Evolutionary conservation across 2,888 invertebrate species (phyloP), one percentile per base, ranked within the genome.

Genomic region (Plagodis pulveraria): DNA sequence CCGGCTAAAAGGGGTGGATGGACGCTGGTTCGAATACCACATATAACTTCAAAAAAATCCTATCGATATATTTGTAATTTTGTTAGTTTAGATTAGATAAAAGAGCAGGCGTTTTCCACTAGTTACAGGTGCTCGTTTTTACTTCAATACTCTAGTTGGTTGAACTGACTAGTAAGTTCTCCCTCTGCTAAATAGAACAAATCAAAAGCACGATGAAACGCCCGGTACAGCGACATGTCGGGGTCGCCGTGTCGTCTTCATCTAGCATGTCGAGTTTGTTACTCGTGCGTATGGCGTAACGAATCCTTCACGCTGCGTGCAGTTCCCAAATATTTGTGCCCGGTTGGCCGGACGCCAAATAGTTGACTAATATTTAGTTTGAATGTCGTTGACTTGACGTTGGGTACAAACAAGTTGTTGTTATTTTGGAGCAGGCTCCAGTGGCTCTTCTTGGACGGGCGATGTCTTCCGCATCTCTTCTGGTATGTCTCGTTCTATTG

Each of bases 371-470:
- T 71, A 63, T 51, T 65, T 66, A 66, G 63, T 63, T 50, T 49
- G 54, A 55, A 64, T 71, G 69, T 67, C 71, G 63, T 69, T 69
- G 68, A 71, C 71, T 66, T 53, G 58, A 56, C 42, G 54, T 54
- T 48, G 46, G 49, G 6, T 45, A 48, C 56, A 58, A 55, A 57
- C 52, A 52, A 36, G 53, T 41, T 58, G 58, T 55, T 59, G 48
- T 56, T 56, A 56, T 61, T 56, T 53, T 52, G 52, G 46, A 44
- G 0, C 49, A 5, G 43, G 11, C 32, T 47, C 33, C 33, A 0
- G 10, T 0, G 10, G 12, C n/a, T 43, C 38, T 47, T n/a, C 42
- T 42, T 42, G 4, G 42, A 42, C 11, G 36, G 43, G 8, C 4
- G 4, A n/a, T 32, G 0, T 42, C 40, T 55, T 46, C 47, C 48